A percentile compares a stretch with the other conserved stretches of the same genome.
Conservation (phyloP, 2,113 vertebrate species). For the Eonycteris spelaea region DNA sequence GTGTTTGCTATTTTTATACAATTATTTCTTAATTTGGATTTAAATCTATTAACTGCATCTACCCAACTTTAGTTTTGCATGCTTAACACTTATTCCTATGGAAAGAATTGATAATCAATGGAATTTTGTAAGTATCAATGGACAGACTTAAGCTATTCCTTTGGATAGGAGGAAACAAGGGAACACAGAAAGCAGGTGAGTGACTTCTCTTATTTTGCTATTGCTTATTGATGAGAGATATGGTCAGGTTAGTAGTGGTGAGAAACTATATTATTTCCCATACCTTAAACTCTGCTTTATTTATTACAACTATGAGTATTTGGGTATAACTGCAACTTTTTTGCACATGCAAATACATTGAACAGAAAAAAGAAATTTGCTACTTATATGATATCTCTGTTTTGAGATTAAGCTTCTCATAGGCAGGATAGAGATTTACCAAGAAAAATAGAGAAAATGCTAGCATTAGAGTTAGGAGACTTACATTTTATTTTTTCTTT, state of each 20-base stretch:
- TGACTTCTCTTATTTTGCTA: not conserved
- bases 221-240: not conserved
- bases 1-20: not conserved
- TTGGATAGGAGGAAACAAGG: not conserved
- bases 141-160: not conserved
- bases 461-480: not conserved
- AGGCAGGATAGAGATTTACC: not conserved
- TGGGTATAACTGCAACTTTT: not conserved
- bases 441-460: not conserved
- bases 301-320: not conserved
- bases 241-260: not conserved
- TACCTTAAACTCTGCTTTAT: not conserved
- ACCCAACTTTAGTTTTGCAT: not conserved
- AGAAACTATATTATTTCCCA: not conserved
- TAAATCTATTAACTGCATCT: not conserved
- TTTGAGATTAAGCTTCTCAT: not conserved
- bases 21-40: not conserved
- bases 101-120: not conserved
- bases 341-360: not conserved
- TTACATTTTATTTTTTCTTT: conserved; percentile 8
- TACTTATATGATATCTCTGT: not conserved
- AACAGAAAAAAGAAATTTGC: not conserved
- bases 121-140: not conserved
- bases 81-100: not conserved
- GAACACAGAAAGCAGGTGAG: not conserved